Base-by-base conservation (phyloP, 2,797 vertebrate genomes). In the Masticophis lateralis region DNA sequence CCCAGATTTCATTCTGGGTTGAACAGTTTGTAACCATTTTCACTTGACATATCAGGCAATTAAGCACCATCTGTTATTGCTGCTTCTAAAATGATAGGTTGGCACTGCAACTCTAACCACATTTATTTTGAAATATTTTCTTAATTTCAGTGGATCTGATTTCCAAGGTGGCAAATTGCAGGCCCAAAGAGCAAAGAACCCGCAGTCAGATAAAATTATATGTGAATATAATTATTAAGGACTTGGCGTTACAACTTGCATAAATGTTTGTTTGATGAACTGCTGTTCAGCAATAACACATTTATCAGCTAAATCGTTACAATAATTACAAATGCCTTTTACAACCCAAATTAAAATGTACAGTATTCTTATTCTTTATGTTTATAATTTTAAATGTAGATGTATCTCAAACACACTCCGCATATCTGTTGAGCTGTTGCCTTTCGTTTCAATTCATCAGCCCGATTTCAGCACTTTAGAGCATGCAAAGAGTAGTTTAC, bases 301-400 rank as follows among this genome's bases (percentile, higher is more conserved):
- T 94, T 92, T 95, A 96, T 90, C 92, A 95, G 93, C 69, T 97
- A 95, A 96, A 96, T 96, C 95, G 97, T 96, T 96, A 94, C 93
- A 96, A 66, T 97, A 96, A 97, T 98, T 98, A 95, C 95, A 96
- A 96, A 96, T 61, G 89, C 93, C 94, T 92, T 92, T 97, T 96
- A 92, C 94, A 96, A 96, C 37, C 37, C 93, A 96, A 97, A 97
- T 97, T 96, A 86, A 96, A 96, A 96, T 95, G 91, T 83, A 90
- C 92, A 94, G 94, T 94, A 12, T 94, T 96, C 92, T 55, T 18
- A 57, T 89, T 32, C 9, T 9, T 22, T 51, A 74, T 27, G 1
- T 91, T 74, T 59, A 74, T 47, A 43, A 28, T 87, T 74, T 53
- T 51, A 88, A 69, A 47, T 43, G 25, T 69, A 3, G 60, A 14